Percentiles rank a stretch among this genome's conserved stretches.
phyloP scores from a whole-genome alignment of 2,113 vertebrate genomes.

The Isurus oxyrinchus region DNA sequence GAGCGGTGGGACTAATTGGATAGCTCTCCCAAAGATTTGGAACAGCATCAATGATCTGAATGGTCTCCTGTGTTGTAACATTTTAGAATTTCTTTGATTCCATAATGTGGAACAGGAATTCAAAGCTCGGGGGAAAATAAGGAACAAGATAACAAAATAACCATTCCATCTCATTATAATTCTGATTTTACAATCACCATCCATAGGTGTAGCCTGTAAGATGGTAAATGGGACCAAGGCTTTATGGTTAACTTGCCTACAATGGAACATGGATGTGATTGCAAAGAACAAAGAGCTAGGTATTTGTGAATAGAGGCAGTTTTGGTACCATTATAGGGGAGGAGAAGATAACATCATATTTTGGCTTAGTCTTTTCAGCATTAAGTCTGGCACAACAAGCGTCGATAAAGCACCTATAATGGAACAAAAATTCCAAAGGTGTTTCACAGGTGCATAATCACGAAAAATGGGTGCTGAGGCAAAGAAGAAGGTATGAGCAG shows the following conservation, averaged over 20 bases:
- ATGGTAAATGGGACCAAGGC: neutral
- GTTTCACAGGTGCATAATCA: neutral
- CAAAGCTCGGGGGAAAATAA: neutral
- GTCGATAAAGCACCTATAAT: neutral
- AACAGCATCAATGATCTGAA: too few species aligned
- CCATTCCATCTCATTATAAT: neutral
- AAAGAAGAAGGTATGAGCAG: too few species aligned
- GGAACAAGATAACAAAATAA: neutral
- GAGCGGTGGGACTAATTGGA: neutral
- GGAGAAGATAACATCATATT: neutral
- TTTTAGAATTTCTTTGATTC: neutral
- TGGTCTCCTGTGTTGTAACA: neutral
- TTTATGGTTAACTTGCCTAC: too few species aligned
- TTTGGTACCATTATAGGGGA: neutral
- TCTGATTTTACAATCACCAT: neutral
- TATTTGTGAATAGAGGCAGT: neutral
- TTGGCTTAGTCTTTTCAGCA: neutral
- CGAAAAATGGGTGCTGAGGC: neutral
- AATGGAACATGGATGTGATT: neutral
- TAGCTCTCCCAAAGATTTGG: neutral
- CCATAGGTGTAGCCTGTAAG: neutral
- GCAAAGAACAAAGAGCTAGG: neutral
- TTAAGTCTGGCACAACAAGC: neutral
- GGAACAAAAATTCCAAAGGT: neutral
- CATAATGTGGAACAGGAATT: neutral